Conservation (phyloP, 2,797 vertebrate genomes). For the Crypturellus tataupa region DNA sequence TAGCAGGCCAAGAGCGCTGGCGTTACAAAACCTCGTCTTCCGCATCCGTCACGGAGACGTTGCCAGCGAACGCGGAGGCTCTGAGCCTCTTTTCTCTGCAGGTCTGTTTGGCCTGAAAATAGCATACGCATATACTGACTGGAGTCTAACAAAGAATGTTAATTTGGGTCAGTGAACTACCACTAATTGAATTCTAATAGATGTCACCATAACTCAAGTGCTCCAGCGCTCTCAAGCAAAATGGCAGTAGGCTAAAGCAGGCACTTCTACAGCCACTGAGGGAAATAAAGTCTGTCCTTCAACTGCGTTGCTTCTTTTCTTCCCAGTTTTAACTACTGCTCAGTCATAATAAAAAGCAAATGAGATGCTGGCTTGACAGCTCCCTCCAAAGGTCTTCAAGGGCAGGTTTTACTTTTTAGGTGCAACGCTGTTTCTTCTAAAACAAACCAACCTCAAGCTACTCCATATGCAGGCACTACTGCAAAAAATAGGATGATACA, state of each 20-base stretch:
- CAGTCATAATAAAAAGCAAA: constrained; percentile 62
- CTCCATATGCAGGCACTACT: background rate
- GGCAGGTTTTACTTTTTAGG: constrained; percentile 56
- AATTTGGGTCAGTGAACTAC: constrained; percentile 74
- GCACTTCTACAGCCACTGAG: background rate
- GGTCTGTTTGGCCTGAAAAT: constrained; percentile 70
- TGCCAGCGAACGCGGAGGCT: constrained; percentile 58
- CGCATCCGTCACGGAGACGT: constrained; percentile 49
- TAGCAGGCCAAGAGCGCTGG: constrained; percentile 40
- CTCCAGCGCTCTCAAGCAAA: constrained; percentile 69
- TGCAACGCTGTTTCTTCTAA: constrained; percentile 28
- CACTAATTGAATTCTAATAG: constrained; percentile 76
- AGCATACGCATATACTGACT: constrained; percentile 57
- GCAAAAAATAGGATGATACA: constrained; percentile 7
- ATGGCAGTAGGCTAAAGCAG: constrained; percentile 49
- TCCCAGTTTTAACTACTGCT: constrained; percentile 43
- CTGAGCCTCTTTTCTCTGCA: constrained; percentile 29
- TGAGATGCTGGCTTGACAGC: constrained; percentile 55
- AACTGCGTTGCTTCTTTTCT: background rate
- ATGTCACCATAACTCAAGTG: constrained; percentile 63
- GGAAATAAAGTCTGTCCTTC: constrained; percentile 43
- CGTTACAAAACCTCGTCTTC: constrained; percentile 58
- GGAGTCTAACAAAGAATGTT: constrained; percentile 70
- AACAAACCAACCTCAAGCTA: background rate
- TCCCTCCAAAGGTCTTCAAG: constrained; percentile 63